These are phyloP conservation scores for Cryptoprocta ferox DNA, from an alignment of 2,797 vertebrate genomes.

Conservation along the genomic window DNA sequence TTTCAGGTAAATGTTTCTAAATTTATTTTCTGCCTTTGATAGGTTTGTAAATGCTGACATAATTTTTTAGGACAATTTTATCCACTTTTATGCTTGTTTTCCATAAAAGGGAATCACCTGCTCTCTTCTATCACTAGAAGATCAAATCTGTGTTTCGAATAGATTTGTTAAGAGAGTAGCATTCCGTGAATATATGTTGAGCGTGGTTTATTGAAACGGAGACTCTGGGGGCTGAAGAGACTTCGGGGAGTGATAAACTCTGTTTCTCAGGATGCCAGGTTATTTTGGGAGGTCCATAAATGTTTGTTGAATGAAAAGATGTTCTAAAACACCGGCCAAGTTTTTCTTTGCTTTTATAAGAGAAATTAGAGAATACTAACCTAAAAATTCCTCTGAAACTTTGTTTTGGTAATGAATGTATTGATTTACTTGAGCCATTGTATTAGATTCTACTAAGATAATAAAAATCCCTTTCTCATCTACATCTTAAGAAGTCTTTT, in stretches of 20 bases:
- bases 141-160: not conserved
- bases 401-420: constrained; percentile 33
- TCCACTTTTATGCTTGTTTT: not conserved
- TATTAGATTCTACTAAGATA: constrained; percentile 39
- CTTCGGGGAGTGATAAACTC: not conserved
- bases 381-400: not conserved
- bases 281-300: not conserved
- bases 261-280: not conserved
- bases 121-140: not conserved
- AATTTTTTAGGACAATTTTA: not conserved
- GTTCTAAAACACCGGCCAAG: not conserved
- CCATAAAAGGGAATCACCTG: not conserved
- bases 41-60: not conserved
- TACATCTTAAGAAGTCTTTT: not conserved
- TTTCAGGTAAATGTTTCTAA: not conserved
- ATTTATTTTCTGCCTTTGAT: not conserved
- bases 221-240: not conserved
- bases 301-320: constrained; percentile 41
- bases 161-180: not conserved
- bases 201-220: not conserved
- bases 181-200: not conserved
- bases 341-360: constrained; percentile 28
- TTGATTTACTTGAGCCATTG: not conserved
- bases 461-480: not conserved
- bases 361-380: not conserved